A percentile compares a stretch with the other conserved stretches of the same genome.
phyloP scores from a whole-genome alignment of 2,888 invertebrate genomes.

The Noctua fimbriata region DNA sequence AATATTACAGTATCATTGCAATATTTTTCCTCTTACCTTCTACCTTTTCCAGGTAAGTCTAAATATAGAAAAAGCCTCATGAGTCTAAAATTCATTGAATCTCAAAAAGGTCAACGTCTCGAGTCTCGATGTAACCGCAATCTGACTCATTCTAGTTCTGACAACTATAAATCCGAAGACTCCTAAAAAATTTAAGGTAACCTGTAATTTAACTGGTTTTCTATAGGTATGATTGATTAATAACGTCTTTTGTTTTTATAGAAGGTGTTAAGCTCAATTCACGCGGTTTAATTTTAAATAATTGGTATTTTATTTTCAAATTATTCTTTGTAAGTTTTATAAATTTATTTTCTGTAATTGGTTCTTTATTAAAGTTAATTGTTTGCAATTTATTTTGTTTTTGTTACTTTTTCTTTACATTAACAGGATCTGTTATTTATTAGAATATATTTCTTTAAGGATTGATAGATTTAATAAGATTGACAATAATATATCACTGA shows the following conservation, averaged over 20 bases:
- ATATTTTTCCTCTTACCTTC: constrained; percentile 11
- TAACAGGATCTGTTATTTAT: background rate
- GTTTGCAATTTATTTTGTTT: background rate
- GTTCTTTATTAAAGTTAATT: constrained; percentile 3
- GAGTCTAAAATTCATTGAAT: constrained; percentile 44
- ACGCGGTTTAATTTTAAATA: constrained; percentile 15
- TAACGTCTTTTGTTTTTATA: constrained; percentile 43
- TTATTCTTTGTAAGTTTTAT: background rate
- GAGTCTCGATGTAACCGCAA: constrained; percentile 35
- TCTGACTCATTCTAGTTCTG: constrained; percentile 61
- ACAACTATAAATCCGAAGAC: constrained; percentile 28
- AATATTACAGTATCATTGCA: no score
- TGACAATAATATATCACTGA: background rate
- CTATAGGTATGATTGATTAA: constrained; percentile 34
- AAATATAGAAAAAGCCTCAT: constrained; percentile 44
- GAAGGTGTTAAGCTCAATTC: constrained; percentile 17
- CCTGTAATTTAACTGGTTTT: constrained; percentile 26
- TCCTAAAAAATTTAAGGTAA: constrained; percentile 49
- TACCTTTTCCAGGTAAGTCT: constrained; percentile 50
- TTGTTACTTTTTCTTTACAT: background rate
- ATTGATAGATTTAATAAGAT: background rate
- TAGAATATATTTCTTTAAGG: background rate
- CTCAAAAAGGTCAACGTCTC: constrained; percentile 61
- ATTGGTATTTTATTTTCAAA: background rate
- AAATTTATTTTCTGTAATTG: background rate